A percentile compares a stretch with the other conserved stretches of the same genome.
These are phyloP conservation scores for human (Homo sapiens) DNA, from an alignment of 2,113 vertebrate genomes.

Conservation along the genomic window GRCh38 chr6:136097001-136097500, in stretches of 20 bases:
- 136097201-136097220: background rate
- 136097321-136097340: background rate
- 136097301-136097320: background rate
- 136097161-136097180: background rate
- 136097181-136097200: background rate
- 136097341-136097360: background rate
- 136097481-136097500: background rate
- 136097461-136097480: background rate
- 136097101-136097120: background rate
- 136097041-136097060: background rate
- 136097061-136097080: background rate
- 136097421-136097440: background rate
- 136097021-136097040: background rate
- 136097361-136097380: background rate
- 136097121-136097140: background rate
- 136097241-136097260: background rate
- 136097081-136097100: background rate
- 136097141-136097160: background rate
- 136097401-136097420: background rate
- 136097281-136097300: background rate
- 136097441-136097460: background rate
- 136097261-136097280: conserved; percentile 20
- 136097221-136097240: background rate
- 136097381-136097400: background rate
- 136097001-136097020: background rate